phyloP scores from a whole-genome alignment of 1,140 invertebrate genomes.

The Harpegnathos saltator region DNA sequence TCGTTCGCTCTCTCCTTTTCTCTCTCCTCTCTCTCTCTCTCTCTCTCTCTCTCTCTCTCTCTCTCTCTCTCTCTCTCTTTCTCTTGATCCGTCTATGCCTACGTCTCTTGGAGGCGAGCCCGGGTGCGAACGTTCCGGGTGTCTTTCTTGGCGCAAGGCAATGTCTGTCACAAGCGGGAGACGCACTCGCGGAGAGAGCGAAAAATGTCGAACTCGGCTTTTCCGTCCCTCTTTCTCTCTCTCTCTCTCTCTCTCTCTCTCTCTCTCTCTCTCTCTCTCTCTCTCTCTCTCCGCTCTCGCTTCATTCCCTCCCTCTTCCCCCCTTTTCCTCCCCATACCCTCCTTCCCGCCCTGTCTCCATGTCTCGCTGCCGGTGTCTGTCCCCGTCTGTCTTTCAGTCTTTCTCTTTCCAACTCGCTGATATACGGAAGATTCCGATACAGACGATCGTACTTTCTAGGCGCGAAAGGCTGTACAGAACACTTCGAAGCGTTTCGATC shows the following conservation, averaged over 20 bases:
- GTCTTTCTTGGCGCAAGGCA: background rate
- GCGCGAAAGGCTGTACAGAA: background rate
- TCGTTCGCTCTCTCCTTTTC: background rate
- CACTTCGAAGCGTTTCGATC: no score
- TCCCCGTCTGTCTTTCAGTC: background rate
- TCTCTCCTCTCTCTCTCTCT: background rate
- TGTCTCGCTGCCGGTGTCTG: no score
- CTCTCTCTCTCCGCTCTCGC: no score
- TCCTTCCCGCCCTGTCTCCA: no score
- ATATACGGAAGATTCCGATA: background rate
- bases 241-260: background rate
- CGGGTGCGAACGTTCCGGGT: background rate
- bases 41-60: background rate
- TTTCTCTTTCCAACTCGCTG: background rate
- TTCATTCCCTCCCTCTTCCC: no score
- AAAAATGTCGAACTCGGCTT: no score
- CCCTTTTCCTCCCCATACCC: no score
- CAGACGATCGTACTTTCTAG: background rate
- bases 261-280: no score
- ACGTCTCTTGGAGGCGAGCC: background rate
- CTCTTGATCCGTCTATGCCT: no score
- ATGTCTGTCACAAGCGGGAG: background rate
- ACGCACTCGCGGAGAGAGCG: background rate
- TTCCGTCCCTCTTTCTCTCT: background rate
- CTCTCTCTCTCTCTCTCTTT: background rate